phyloP scores from a whole-genome alignment of 2,797 vertebrate species.

The Masticophis lateralis region DNA sequence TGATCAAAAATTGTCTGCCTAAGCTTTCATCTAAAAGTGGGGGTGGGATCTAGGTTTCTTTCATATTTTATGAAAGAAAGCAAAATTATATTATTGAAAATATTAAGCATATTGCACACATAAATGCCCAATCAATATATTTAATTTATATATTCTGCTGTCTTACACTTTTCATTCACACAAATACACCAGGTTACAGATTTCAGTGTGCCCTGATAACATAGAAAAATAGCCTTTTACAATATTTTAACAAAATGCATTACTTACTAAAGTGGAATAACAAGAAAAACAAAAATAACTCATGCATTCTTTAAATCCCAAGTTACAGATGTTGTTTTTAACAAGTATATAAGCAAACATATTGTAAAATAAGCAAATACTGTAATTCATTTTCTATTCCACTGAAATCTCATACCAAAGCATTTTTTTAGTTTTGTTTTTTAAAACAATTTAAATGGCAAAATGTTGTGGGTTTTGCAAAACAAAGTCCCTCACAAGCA shows the following conservation, averaged over 20 bases:
- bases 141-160: not conserved
- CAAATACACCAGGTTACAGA: not conserved
- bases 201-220: not conserved
- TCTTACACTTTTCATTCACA: not conserved
- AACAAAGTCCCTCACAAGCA: not conserved
- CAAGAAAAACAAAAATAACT: not conserved
- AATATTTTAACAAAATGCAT: not conserved
- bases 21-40: not conserved
- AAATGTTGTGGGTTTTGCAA: not conserved
- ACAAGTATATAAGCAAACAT: not conserved
- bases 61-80: slow-evolving; percentile 9
- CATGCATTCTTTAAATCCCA: not conserved
- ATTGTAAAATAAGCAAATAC: not conserved
- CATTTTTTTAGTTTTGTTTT: not conserved
- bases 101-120: not conserved
- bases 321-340: not conserved
- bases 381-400: not conserved
- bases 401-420: not conserved
- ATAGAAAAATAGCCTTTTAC: not conserved
- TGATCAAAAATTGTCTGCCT: not conserved
- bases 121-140: not conserved
- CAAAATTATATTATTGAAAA: not conserved
- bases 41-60: not conserved
- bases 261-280: not conserved
- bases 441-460: not conserved